Evolutionary conservation across 2,113 vertebrate genomes (phyloP).

Genomic region (Triplophysa tibetana): DNA sequence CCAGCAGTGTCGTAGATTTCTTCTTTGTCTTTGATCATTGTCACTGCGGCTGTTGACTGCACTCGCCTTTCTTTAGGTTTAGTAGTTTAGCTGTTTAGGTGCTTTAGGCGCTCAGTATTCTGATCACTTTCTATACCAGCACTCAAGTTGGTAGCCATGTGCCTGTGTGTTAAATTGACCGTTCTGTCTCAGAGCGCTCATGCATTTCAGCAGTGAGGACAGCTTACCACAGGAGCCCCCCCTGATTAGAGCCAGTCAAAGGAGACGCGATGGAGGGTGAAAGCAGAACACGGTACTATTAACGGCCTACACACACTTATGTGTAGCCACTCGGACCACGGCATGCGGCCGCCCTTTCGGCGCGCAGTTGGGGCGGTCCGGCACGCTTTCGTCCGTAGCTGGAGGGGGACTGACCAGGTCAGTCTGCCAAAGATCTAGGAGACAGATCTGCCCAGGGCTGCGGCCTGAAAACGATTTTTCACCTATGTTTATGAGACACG

Average conservation of each 20-base stretch:
- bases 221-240: conserved; percentile 30
- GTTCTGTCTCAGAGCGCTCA: conserved; percentile 44
- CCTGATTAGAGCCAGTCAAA: conserved; percentile 42
- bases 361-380: conserved; percentile 5
- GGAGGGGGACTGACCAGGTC: conserved; percentile 1
- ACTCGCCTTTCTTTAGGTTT: neutral
- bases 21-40: neutral
- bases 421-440: neutral
- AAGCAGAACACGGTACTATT: conserved; percentile 26
- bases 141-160: conserved; percentile 38
- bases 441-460: conserved; percentile 28
- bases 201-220: conserved; percentile 38
- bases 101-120: conserved; percentile 43
- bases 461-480: conserved; percentile 36
- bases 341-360: neutral
- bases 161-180: conserved; percentile 38
- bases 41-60: neutral
- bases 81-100: conserved; percentile 15
- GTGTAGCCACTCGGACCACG: conserved; percentile 1
- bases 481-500: conserved; percentile 21
- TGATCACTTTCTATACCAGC: conserved; percentile 41
- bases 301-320: conserved; percentile 6
- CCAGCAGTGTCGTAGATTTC: neutral
- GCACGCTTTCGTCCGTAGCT: conserved; percentile 7
- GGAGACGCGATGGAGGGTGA: conserved; percentile 38